Conservation (phyloP, 2,888 invertebrate species). For the Parnassius orleans region DNA sequence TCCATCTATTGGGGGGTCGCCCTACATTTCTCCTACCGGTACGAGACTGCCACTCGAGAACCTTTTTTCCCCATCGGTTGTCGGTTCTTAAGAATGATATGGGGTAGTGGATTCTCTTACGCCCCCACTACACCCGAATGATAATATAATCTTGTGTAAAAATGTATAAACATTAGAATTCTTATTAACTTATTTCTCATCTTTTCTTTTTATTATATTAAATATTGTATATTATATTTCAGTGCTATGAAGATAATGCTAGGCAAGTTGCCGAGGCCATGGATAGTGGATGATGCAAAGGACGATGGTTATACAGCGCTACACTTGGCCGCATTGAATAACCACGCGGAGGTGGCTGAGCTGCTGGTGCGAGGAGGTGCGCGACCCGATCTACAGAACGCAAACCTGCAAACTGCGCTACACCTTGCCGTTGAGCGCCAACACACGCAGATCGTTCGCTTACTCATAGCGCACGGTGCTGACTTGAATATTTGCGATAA, state of each 20-base stretch:
- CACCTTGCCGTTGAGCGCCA: conserved; percentile 98
- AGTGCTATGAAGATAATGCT: conserved; percentile 98
- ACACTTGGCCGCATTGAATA: conserved; percentile 97
- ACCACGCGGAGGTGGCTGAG: conserved; percentile 98
- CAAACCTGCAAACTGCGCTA: conserved; percentile 94
- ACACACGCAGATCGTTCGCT: conserved; percentile 97
- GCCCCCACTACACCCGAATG: too few relatives aligned
- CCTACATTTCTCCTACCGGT: too few relatives aligned
- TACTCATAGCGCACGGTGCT: conserved; percentile 95
- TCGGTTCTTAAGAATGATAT: too few relatives aligned
- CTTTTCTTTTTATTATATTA: background rate
- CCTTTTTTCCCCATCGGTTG: too few relatives aligned
- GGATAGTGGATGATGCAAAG: conserved; percentile 99
- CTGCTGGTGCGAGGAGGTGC: conserved; percentile 94
- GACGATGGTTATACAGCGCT: conserved; percentile 99
- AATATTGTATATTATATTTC: conserved; percentile 46
- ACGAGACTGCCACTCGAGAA: too few relatives aligned
- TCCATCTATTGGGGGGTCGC: too few relatives aligned
- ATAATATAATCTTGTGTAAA: too few relatives aligned
- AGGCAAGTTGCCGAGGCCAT: conserved; percentile 94
- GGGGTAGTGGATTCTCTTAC: too few relatives aligned
- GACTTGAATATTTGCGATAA: conserved; percentile 98
- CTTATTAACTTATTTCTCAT: background rate
- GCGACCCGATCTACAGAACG: conserved; percentile 97
- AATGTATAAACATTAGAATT: too few relatives aligned